Evolutionary conservation across 1,140 invertebrate genomes (phyloP), one percentile per base, ranked within the genome.

Genomic region (Ylistrum balloti): DNA sequence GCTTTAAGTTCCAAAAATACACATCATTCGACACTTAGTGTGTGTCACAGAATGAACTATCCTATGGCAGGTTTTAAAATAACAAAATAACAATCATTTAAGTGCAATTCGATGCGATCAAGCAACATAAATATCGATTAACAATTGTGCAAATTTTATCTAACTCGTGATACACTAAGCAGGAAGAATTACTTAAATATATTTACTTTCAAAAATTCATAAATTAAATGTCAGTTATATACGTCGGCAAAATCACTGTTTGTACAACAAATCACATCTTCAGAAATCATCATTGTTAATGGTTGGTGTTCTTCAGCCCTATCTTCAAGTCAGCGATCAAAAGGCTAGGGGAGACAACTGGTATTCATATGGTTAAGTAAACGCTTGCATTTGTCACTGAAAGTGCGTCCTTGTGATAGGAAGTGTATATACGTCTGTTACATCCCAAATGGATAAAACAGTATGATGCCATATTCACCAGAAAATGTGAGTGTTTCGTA

Each of bases 251-350:
- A 74, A 0, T 28, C 56, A 1, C 56, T 74, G 56, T 28, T n/a
- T n/a, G 3, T 74, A n/a, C n/a, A n/a, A 74, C 28, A 28, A 28
- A 28, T n/a, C 56, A 74, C 56, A 22, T 74, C 56, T n/a, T 28
- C 56, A 74, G 17, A 22, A 74, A 74, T 74, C 22, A 74, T 74
- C 56, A 74, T n/a, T 28, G 56, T 74, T 28, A 74, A 74, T 74
- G 56, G 56, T 3, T 28, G 0, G n/a, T 5, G 56, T 74, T 74
- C 3, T 28, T 74, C 56, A 74, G 56, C 22, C 13, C 22, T 28
- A 3, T 74, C 56, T 74, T 28, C 56, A n/a, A 74, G 7, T 74
- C 56, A 74, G 56, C 56, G 56, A 74, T 74, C 56, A 74, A 74
- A 74, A 28, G 56, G 45, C 1, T 28, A 74, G n/a, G 56, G 56